Evolutionary conservation across 2,797 vertebrate species (phyloP), one percentile per base, ranked within the genome.

Genomic region (Prionace glauca): DNA sequence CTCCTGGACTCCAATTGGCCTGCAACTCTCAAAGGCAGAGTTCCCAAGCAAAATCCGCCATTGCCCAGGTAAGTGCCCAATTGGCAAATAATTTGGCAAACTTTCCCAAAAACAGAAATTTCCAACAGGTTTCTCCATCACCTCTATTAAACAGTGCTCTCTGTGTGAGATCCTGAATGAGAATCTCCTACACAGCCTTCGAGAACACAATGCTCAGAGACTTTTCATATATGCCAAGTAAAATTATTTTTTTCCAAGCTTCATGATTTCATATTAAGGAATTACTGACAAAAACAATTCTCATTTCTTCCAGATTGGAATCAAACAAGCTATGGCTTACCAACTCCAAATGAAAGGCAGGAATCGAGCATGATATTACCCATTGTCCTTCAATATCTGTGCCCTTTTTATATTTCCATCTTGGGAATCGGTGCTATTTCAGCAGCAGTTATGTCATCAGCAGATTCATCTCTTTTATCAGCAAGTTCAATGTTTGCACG

Each of bases 401-500:
- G 97, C 95, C 97, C 97, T 24, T 16, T 67, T 0, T 96, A 96
- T 0, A 60, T 97, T 95, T 97, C 97, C 45, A 56, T 97, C 0
- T 96, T 95, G 91, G 97, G 97, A 22, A 88, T 97, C 95, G 97
- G 97, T 95, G 97, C 97, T n/a, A 96, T 97, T 0, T 96, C 97
- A 81, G 97, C 97, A 69, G 97, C 97, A 0, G 95, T 97, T 0
- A 97, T 97, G 97, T 97, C 97, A 87, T 97, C 97, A 67, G 97
- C 97, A 36, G 97, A 97, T 71, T 97, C 97, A 62, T 96, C 96
- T 74, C 96, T 97, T 92, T 96, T 97, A n/a, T 97, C 97, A 0
- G 96, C 96, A 0, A 18, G 96, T 20, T 97, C 97, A 96, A 96
- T 97, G 96, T 97, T 97, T 0, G 96, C 97, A 95, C 97, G 97